These are phyloP conservation scores for Carassius gibelio DNA, from an alignment of 2,113 vertebrate genomes.

Conservation along the genomic window DNA sequence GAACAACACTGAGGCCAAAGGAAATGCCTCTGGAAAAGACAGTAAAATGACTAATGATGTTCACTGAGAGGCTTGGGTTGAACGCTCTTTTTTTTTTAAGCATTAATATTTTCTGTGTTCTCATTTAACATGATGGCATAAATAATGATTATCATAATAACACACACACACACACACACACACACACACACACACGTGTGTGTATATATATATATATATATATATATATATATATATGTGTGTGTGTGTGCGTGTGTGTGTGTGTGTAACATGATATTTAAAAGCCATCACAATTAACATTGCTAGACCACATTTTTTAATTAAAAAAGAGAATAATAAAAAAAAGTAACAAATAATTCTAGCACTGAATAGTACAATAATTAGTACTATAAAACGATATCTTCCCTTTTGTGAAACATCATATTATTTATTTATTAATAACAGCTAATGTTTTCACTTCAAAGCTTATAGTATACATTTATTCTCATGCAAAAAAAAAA, in stretches of 20 bases:
- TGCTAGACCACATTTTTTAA: background rate
- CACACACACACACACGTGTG: too few relatives aligned
- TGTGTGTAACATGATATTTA: background rate
- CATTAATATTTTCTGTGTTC: background rate
- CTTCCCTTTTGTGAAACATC: too few relatives aligned
- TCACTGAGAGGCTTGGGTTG: background rate
- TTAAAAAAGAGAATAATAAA: background rate
- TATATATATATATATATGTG: too few relatives aligned
- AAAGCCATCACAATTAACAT: background rate
- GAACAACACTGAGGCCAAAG: constrained; percentile 4
- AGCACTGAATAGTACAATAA: background rate
- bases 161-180: too few relatives aligned
- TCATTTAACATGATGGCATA: background rate
- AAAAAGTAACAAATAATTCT: background rate
- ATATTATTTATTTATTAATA: background rate
- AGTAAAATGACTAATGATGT: background rate
- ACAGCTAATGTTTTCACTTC: background rate
- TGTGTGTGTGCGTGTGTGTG: too few relatives aligned
- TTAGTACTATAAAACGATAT: too few relatives aligned
- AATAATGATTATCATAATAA: background rate
- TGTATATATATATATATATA: too few relatives aligned
- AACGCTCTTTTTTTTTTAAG: background rate
- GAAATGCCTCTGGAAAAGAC: constrained; percentile 2
- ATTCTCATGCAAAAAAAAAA: background rate
- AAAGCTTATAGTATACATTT: background rate